Evolutionary conservation across 64 coral and sea anemone species (phyloP).

Genomic region (Catalaphyllia jardinei): DNA sequence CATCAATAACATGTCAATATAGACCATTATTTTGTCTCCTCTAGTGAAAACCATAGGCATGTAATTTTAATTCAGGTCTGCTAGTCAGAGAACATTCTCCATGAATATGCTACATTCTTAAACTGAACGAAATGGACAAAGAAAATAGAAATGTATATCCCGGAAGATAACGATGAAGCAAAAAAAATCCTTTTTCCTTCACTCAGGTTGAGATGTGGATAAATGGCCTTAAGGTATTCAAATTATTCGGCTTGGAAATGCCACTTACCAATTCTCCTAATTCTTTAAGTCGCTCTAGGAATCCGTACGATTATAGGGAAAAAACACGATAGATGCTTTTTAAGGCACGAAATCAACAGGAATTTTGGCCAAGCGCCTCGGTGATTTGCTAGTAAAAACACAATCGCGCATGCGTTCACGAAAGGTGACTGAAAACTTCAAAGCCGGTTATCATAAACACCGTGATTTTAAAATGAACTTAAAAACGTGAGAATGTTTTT

Average conservation of each 20-base stretch:
- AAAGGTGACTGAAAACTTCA: neutral
- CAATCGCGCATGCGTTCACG: slow-evolving; percentile 6
- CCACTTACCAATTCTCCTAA: neutral
- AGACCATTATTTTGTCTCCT: neutral
- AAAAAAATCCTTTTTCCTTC: neutral
- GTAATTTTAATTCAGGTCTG: neutral
- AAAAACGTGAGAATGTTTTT: neutral
- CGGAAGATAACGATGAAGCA: neutral
- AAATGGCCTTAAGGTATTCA: too few species aligned
- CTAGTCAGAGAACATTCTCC: neutral
- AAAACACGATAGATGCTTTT: neutral
- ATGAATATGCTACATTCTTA: neutral
- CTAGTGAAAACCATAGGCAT: neutral
- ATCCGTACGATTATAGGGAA: neutral
- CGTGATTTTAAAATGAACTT: neutral
- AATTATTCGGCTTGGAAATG: neutral
- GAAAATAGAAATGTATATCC: neutral
- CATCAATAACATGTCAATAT: neutral
- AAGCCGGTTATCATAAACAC: neutral
- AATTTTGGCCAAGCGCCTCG: neutral
- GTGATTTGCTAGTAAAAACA: neutral
- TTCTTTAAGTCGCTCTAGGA: neutral
- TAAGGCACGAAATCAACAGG: neutral
- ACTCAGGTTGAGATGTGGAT: neutral
- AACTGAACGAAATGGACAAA: neutral